Percentiles rank a stretch among this genome's conserved stretches.
These are phyloP conservation scores for Fopius arisanus DNA, from an alignment of 1,140 invertebrate genomes.

Conservation along the genomic window DNA sequence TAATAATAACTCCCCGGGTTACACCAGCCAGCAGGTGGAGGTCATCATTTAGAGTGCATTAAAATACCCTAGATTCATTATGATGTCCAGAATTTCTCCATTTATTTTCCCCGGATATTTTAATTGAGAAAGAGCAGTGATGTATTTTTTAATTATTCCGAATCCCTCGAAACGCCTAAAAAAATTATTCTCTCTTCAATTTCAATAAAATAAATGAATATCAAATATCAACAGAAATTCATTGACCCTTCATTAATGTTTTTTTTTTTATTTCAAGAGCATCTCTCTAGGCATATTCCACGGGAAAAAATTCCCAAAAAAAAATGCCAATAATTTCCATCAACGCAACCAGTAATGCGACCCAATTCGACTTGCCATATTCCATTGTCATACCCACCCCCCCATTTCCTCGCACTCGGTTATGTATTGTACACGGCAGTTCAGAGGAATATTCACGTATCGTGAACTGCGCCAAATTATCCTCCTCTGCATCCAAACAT, in stretches of 20 bases:
- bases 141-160: background rate
- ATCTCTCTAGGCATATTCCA: too few relatives aligned
- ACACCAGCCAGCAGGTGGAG: background rate
- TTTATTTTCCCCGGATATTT: background rate
- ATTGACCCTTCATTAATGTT: too few relatives aligned
- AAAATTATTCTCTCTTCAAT: too few relatives aligned
- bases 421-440: conserved; percentile 30
- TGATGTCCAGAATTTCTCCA: background rate
- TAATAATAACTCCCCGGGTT: background rate
- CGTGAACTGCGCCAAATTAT: conserved; percentile 46
- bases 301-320: background rate
- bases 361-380: conserved; percentile 27
- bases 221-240: too few relatives aligned
- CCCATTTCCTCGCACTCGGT: conserved; percentile 5
- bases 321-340: background rate
- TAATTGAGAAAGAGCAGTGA: background rate
- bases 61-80: background rate
- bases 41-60: background rate
- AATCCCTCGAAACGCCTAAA: too few relatives aligned
- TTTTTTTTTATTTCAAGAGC: too few relatives aligned
- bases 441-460: conserved; percentile 15
- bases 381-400: background rate
- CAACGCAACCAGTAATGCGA: background rate
- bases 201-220: too few relatives aligned
- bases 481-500: conserved; percentile 40